Evolutionary conservation across 1,140 invertebrate species (phyloP).

Genomic region (Diachasma alloeum): DNA sequence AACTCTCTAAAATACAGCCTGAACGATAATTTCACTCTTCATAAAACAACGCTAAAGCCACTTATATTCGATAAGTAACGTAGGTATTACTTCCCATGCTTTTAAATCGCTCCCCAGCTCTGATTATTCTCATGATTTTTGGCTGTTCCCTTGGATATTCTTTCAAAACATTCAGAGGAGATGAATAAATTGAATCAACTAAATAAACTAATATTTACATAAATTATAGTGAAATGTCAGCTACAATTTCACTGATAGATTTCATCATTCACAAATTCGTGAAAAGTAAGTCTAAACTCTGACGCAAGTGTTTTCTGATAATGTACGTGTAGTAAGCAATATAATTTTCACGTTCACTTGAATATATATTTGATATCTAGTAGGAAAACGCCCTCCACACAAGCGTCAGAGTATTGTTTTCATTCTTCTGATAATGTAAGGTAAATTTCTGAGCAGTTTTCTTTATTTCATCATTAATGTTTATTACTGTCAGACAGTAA

Average conservation of each 20-base stretch:
- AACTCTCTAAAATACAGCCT: too few relatives aligned
- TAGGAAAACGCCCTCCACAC: background rate
- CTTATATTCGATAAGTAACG: constrained; percentile 16
- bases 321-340: background rate
- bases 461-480: constrained; percentile 21
- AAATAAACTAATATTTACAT: constrained; percentile 53
- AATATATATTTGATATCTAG: background rate
- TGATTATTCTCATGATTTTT: background rate
- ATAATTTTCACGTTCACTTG: background rate
- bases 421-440: constrained; percentile 18
- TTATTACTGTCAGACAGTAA: background rate
- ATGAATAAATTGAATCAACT: constrained; percentile 34
- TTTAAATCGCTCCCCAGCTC: background rate
- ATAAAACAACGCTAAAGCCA: constrained; percentile 10
- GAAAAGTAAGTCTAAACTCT: constrained; percentile 15
- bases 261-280: constrained; percentile 40
- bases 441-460: constrained; percentile 36
- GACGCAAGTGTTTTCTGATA: constrained; percentile 9
- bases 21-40: background rate
- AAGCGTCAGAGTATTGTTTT: background rate
- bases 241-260: constrained; percentile 43
- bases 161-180: constrained; percentile 14
- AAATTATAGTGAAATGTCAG: constrained; percentile 46
- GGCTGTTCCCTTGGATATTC: background rate
- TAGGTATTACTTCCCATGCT: background rate